Base-by-base conservation (phyloP, 2,888 invertebrate species). In the Clitarchus hookeri region DNA sequence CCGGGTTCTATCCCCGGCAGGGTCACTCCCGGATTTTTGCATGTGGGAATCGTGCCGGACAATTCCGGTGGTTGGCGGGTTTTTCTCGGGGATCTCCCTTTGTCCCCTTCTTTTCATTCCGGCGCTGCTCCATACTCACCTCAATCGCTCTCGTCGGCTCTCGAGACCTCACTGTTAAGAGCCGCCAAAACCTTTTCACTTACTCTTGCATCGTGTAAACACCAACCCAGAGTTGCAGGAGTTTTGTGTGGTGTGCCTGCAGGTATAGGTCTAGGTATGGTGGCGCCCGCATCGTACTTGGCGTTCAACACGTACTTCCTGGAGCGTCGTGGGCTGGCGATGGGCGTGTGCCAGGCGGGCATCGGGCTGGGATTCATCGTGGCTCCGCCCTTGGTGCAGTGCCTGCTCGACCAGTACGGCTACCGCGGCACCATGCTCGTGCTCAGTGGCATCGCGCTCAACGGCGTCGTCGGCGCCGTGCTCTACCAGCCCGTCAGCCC, bases 261-360 rank as follows among this genome's bases (percentile, higher is more conserved):
- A 94, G 96, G 96, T 26, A 91, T 95, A 23, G 96, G 95, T 11
- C 94, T 95, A 85, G 96, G 96, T 0, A 91, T 96, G 0, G 94
- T 96, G 92, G 92, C 96, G 87, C 96, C 96, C 77, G 94, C 96
- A 6, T 93, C 94, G 83, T 95, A 95, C 88, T 95, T 96, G 0
- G 94, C 95, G 11, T 95, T 96, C 89, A 96, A 96, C 89, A 93
- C 94, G 88, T 96, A 96, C 89, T 96, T 96, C 89, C 94, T 94
- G 0, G 93, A 94, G 89, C 95, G 93, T 89, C 92, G 96, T 11
- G 94, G 95, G 0, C 93, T 95, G 85, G 95, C 96, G 92, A 96
- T 96, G 95, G 95, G 95, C 86, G 93, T 95, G 19, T 94, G 95
- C n/a, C 96, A 96, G 90, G 94, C 95, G 0, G 91, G 95, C 88